Evolutionary conservation across 2,888 invertebrate genomes (phyloP).

Genomic region (Globia sparganii): DNA sequence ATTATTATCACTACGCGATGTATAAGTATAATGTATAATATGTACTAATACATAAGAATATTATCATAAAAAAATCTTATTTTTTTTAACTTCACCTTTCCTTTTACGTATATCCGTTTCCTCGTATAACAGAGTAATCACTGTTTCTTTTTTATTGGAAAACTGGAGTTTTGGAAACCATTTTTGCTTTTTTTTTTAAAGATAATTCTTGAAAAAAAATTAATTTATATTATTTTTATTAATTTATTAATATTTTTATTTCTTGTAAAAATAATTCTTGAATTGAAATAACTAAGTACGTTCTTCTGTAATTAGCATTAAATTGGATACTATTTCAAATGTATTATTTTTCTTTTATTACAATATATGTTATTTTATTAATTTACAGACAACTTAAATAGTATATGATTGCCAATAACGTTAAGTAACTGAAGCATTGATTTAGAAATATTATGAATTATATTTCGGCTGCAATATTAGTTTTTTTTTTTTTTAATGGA

Average conservation of each 20-base stretch:
- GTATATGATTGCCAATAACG: background rate
- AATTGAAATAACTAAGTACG: background rate
- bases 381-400: background rate
- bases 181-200: background rate
- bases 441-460: background rate
- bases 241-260: no score
- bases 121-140: slow-evolving; percentile 82
- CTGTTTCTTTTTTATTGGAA: slow-evolving; percentile 57
- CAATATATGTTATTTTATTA: background rate
- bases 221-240: no score
- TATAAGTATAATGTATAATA: slow-evolving; percentile 70
- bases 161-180: slow-evolving; percentile 31
- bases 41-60: slow-evolving; percentile 68
- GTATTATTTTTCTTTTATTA: background rate
- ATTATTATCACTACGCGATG: slow-evolving; percentile 72
- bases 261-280: background rate
- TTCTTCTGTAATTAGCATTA: background rate
- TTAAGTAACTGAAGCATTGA: background rate
- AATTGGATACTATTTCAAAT: background rate
- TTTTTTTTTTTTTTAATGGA: background rate
- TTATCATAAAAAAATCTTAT: slow-evolving; percentile 70
- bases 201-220: background rate
- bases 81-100: slow-evolving; percentile 76
- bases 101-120: slow-evolving; percentile 89
- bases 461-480: background rate